Percentiles rank a stretch among this genome's conserved stretches.
Conservation (phyloP, 2,113 vertebrate species). For the Petaurus breviceps region DNA sequence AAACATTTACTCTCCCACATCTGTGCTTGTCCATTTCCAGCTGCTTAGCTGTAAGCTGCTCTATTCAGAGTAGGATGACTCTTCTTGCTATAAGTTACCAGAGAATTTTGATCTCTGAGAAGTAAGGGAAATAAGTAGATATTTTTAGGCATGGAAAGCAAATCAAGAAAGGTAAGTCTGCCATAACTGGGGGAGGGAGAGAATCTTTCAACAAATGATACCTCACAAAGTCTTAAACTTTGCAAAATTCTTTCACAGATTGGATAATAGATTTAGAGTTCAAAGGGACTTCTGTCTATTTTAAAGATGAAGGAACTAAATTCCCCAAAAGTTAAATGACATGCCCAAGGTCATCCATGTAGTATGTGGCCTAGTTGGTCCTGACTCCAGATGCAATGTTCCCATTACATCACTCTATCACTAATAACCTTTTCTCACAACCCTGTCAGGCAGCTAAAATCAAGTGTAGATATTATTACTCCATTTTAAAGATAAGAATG, state of each 20-base stretch:
- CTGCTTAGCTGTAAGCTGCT: background rate
- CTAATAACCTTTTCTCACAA: background rate
- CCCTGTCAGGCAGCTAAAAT: background rate
- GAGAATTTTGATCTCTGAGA: background rate
- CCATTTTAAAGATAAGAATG: background rate
- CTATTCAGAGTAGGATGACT: background rate
- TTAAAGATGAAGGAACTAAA: background rate
- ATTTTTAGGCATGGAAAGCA: background rate
- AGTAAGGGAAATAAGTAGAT: background rate
- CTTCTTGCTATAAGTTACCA: background rate
- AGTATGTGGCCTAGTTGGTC: background rate
- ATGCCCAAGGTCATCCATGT: background rate
- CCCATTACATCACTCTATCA: background rate
- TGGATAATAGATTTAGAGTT: background rate
- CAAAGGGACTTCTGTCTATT: background rate
- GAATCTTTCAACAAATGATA: background rate
- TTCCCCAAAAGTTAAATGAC: background rate
- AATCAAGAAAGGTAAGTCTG: background rate
- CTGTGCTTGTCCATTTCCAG: background rate
- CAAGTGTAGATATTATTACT: background rate
- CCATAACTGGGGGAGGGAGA: background rate
- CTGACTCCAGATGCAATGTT: background rate
- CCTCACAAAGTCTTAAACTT: background rate
- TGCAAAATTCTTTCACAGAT: background rate
- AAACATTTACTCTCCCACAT: background rate